Evolutionary conservation across 2,113 vertebrate genomes (phyloP), one percentile per base, ranked within the genome.

Genomic region (Acanthisitta chloris): DNA sequence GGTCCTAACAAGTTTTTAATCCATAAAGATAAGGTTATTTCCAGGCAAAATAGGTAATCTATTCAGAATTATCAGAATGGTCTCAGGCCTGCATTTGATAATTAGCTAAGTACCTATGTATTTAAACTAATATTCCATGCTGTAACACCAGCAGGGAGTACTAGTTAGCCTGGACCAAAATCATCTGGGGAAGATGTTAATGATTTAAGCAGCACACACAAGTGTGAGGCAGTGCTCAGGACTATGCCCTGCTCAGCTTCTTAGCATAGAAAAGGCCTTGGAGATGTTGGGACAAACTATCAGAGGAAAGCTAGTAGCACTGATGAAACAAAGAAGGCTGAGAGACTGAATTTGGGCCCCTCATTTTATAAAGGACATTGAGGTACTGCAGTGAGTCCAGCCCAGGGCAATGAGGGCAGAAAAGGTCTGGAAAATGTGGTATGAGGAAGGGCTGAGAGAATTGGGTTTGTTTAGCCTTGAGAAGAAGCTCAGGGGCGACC

Each of bases 121-220:
- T 81, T 69, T 55, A 55, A 73, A 21, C 3, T 61, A 2, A n/a
- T n/a, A n/a, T n/a, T 51, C 25, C 57, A 10, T 18, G 12, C 4
- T n/a, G 3, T 6, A 67, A 33, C 21, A 64, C 10, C 18, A n/a
- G 6, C 24, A 80, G 17, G 34, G 34, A 49, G 5, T 46, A 12
- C 9, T 46, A 28, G 26, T 29, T 77, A 48, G 43, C 17, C 20
- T 8, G 29, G 43, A 36, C 33, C 29, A 84, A 92, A 92, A 59
- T 26, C 10, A 24, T 24, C 4, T 38, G 54, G 10, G n/a, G 64
- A 84, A 57, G 45, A 51, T 43, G 48, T 2, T 77, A 28, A 36
- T 26, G 19, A 46, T 7, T 61, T 34, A 46, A 57, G 43, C 14
- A 66, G 9, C 42, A n/a, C 5, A 7, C 18, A 25, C 0, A 0